Percentiles rank a stretch among this genome's conserved stretches.
Conservation (phyloP, 2,113 vertebrate species). For the Eudyptes chrysolophus region DNA sequence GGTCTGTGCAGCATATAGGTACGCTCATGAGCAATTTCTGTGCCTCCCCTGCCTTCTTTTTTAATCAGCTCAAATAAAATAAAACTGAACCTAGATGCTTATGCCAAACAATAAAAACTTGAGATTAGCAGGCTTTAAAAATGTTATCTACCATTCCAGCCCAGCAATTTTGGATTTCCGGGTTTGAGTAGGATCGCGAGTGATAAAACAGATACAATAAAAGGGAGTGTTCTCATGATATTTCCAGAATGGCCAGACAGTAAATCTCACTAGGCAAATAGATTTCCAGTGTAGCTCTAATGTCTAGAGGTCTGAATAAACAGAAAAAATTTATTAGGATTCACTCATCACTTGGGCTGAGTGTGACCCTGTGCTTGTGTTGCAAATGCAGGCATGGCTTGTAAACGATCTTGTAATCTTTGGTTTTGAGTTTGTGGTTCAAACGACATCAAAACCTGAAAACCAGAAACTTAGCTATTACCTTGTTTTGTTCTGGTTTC, state of each 20-base stretch:
- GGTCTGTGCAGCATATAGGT: neutral
- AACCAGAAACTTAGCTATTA: neutral
- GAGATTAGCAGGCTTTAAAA: slow-evolving; percentile 25
- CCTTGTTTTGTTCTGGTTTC: neutral
- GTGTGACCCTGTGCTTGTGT: neutral
- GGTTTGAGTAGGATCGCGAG: neutral
- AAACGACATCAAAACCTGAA: neutral
- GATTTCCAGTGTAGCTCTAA: neutral
- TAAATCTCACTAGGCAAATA: neutral
- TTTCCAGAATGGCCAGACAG: neutral
- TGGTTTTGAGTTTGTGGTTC: neutral
- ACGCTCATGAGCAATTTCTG: neutral
- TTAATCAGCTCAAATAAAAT: neutral
- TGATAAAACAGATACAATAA: neutral
- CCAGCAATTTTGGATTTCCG: neutral
- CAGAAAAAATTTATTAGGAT: neutral
- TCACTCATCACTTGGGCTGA: neutral
- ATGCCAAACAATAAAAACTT: neutral
- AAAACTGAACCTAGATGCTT: neutral
- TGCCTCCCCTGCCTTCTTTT: neutral
- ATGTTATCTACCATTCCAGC: neutral
- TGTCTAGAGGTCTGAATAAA: neutral
- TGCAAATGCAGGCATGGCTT: neutral
- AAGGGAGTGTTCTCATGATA: neutral
- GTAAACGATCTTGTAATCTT: neutral